Conservation (phyloP, 1,140 invertebrate species). For the Macrocentrus cingulum region DNA sequence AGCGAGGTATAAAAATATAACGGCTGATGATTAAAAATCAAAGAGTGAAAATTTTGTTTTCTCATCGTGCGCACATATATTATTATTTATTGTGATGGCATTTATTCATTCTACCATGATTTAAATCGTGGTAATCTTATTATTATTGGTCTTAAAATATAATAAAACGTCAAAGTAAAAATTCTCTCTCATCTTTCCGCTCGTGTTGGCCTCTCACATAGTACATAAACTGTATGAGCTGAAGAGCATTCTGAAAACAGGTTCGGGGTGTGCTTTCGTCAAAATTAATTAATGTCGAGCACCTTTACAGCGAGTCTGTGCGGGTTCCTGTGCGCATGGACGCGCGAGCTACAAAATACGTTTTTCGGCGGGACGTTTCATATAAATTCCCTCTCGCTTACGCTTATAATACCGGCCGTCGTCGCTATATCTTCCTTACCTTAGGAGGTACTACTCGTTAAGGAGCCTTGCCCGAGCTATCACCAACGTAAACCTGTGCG, state of each 20-base stretch:
- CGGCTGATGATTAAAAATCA: too few species aligned
- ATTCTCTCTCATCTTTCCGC: too few species aligned
- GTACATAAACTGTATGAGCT: background rate
- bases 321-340: conserved; percentile 9
- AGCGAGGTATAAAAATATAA: too few species aligned
- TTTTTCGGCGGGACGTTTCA: conserved; percentile 1
- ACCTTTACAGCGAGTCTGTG: conserved; percentile 3
- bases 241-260: conserved; percentile 14
- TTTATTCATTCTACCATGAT: too few species aligned
- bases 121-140: too few species aligned
- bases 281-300: conserved; percentile 34
- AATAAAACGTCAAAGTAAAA: too few species aligned
- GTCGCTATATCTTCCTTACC: too few species aligned
- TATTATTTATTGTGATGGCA: too few species aligned
- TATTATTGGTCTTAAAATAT: too few species aligned
- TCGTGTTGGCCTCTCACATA: background rate
- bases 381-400: background rate
- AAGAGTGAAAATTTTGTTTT: too few species aligned
- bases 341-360: background rate
- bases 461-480: conserved; percentile 1
- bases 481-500: conserved; percentile 42
- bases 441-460: conserved; percentile 19
- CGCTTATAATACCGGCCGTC: background rate
- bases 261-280: conserved; percentile 31
- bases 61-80: too few species aligned